Evolutionary conservation across 2,888 invertebrate genomes (phyloP).

Genomic region (Drosophila lutescens): DNA sequence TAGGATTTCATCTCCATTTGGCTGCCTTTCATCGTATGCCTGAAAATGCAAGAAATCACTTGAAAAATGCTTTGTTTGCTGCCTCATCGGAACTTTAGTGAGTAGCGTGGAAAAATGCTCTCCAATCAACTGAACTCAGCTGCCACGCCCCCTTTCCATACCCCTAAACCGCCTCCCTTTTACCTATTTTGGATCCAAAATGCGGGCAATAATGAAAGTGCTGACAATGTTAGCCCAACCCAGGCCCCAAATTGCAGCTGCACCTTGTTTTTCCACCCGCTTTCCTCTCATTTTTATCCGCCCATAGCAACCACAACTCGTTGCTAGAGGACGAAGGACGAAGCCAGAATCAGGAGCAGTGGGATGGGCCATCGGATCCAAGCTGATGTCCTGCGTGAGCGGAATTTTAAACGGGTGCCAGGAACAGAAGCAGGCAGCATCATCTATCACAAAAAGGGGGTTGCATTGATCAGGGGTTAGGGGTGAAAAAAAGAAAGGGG

Average conservation of each 20-base stretch:
- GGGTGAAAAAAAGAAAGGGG: background rate
- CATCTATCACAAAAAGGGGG: conserved; percentile 44
- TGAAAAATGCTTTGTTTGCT: conserved; percentile 36
- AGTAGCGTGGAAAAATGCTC: conserved; percentile 41
- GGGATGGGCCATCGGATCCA: conserved; percentile 11
- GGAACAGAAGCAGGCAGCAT: conserved; percentile 40
- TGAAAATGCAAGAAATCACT: conserved; percentile 5
- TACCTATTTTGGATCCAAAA: conserved; percentile 25
- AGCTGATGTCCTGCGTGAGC: conserved; percentile 35
- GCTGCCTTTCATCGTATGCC: conserved; percentile 1
- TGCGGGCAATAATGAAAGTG: conserved; percentile 59
- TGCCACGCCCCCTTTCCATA: conserved; percentile 28
- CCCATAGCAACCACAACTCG: conserved; percentile 28
- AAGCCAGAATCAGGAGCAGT: conserved; percentile 4
- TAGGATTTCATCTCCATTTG: conserved; percentile 9
- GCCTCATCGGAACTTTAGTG: conserved; percentile 8
- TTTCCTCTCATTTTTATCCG: no score
- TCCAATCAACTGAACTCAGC: conserved; percentile 62
- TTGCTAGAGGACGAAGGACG: conserved; percentile 15
- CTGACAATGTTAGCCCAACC: conserved; percentile 54
- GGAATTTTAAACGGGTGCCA: conserved; percentile 56
- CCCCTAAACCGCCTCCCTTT: background rate
- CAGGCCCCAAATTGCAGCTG: conserved; percentile 51
- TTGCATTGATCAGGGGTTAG: background rate
- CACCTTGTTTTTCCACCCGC: conserved; percentile 32